These are phyloP conservation scores for Neostethus bicornis DNA, from an alignment of 2,797 vertebrate genomes.

Conservation along the genomic window DNA sequence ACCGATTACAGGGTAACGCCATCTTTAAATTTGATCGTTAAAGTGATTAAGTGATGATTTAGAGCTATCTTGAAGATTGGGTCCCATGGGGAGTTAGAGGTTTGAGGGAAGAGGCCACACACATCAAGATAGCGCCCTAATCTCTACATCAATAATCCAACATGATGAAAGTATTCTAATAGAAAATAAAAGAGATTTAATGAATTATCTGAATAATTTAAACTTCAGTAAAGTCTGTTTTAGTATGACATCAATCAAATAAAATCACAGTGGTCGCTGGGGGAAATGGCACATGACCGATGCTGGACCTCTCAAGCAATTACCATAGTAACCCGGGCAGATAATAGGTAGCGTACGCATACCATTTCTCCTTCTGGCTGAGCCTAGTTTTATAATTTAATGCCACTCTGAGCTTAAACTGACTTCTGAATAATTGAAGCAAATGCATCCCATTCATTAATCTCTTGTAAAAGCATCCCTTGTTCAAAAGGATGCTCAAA, in stretches of 20 bases:
- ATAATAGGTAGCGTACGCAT: conserved; percentile 62
- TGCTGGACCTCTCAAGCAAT: conserved; percentile 50
- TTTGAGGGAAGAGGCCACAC: not conserved
- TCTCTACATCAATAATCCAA: conserved; percentile 38
- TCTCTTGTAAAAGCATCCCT: conserved; percentile 49
- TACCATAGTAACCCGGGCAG: conserved; percentile 52
- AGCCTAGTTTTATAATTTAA: conserved; percentile 62
- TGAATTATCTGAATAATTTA: conserved; percentile 32
- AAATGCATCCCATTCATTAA: conserved; percentile 61
- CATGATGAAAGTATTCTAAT: conserved; percentile 21
- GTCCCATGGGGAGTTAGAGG: conserved; percentile 2
- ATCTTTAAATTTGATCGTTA: conserved; percentile 16
- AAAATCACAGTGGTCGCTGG: conserved; percentile 36
- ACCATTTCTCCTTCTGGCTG: conserved; percentile 33
- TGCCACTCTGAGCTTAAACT: conserved; percentile 59
- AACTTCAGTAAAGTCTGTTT: conserved; percentile 37
- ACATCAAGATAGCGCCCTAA: conserved; percentile 9
- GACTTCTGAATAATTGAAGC: conserved; percentile 63
- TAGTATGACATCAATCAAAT: conserved; percentile 44
- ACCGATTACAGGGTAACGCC: conserved; percentile 25
- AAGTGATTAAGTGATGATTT: conserved; percentile 32
- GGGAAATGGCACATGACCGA: conserved; percentile 60
- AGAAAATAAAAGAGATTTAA: conserved; percentile 24
- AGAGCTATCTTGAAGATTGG: conserved; percentile 9
- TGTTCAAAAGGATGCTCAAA: conserved; percentile 49